Percentiles rank a stretch among this genome's conserved stretches.
Evolutionary conservation across 2,888 invertebrate species (phyloP).

Genomic region (Seladonia tumulorum): DNA sequence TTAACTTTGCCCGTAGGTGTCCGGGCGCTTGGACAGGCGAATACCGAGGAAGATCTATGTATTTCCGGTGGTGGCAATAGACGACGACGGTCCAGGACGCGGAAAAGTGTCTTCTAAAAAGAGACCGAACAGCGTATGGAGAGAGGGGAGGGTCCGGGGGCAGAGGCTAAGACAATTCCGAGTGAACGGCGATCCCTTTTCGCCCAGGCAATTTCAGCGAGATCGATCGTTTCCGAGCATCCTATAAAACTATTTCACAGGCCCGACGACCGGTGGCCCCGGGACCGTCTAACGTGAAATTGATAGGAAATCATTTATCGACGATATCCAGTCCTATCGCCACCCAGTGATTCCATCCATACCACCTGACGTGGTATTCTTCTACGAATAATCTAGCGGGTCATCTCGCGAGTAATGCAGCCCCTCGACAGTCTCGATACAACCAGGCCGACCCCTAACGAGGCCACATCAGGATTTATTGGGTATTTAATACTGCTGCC

Average conservation of each 20-base stretch:
- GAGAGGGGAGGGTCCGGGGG: neutral
- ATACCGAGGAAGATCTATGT: slow-evolving; percentile 54
- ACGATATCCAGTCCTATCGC: slow-evolving; percentile 31
- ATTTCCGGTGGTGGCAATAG: slow-evolving; percentile 24
- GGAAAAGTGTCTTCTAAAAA: slow-evolving; percentile 20
- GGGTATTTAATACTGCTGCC: neutral
- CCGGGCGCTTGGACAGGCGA: neutral
- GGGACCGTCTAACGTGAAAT: slow-evolving; percentile 55
- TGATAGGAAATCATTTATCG: slow-evolving; percentile 55
- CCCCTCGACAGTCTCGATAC: neutral
- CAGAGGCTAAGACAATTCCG: slow-evolving; percentile 48
- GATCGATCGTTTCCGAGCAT: slow-evolving; percentile 62
- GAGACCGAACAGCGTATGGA: neutral
- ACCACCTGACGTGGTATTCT: slow-evolving; percentile 9
- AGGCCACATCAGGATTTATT: neutral
- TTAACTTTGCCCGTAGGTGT: slow-evolving; percentile 21
- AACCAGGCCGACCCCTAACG: neutral
- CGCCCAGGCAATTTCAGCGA: slow-evolving; percentile 60
- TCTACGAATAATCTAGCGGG: neutral
- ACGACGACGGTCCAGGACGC: neutral
- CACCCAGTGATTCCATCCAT: slow-evolving; percentile 1
- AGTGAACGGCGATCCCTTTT: slow-evolving; percentile 36
- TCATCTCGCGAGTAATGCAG: neutral
- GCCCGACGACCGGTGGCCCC: neutral
- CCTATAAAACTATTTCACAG: slow-evolving; percentile 60